Conservation (phyloP, 2,888 invertebrate species). For the Mythimna impura region DNA sequence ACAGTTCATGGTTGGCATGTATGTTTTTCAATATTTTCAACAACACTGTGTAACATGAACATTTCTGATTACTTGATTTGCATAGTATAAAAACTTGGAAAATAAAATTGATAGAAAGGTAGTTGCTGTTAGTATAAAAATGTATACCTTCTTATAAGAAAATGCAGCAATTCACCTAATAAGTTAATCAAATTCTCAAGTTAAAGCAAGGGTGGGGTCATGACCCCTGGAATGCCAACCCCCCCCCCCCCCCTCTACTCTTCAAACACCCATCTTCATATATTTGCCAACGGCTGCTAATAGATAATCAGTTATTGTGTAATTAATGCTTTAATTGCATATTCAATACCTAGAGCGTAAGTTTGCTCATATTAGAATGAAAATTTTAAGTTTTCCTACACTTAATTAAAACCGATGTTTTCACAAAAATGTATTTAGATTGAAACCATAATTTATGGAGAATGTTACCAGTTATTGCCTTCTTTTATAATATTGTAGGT, state of each 20-base stretch:
- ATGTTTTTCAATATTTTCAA: not conserved
- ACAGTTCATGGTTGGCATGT: not conserved
- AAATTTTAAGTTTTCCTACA: not conserved
- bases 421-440: not conserved
- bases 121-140: not conserved
- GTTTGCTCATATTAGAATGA: not conserved
- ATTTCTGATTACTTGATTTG: not conserved
- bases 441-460: not conserved
- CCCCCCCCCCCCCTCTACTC: not conserved
- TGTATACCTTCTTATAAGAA: not conserved
- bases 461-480: not conserved
- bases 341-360: not conserved
- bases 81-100: not conserved
- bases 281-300: slow-evolving; percentile 22
- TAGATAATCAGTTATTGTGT: not conserved
- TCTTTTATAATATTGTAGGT: slow-evolving; percentile 9
- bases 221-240: slow-evolving; percentile 27
- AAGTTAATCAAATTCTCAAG: slow-evolving; percentile 13
- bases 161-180: not conserved
- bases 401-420: not conserved
- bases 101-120: not conserved
- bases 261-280: slow-evolving; percentile 17
- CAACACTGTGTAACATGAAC: not conserved
- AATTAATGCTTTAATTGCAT: not conserved
- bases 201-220: slow-evolving; percentile 37